Evolutionary conservation across 2,888 invertebrate genomes (phyloP), one percentile per base, ranked within the genome.

Genomic region (Lamproptera curius): DNA sequence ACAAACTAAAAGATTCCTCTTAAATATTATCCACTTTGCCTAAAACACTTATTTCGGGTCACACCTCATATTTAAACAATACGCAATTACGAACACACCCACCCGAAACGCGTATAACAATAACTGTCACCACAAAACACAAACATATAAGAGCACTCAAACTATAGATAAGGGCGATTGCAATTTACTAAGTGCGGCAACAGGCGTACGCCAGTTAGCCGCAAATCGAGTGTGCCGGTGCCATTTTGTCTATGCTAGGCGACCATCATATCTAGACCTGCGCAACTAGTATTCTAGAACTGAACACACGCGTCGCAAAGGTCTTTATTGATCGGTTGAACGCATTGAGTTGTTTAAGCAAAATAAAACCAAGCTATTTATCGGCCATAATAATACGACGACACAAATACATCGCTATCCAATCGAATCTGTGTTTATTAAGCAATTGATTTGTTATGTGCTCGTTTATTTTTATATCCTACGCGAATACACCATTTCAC

Each of bases 301-400:
- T 42, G 39, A 44, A 54, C 52, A 53, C 13, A 6, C 35, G 15
- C 16, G 5, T 10, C 2, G 17, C 36, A 5, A 15, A 52, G 40
- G 9, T 5, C 1, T 43, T 20, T 8, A 28, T 36, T 51, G 51
- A 54, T n/a, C 40, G 47, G 16, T 14, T 34, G 45, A 39, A 23
- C 51, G 51, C 50, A 42, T 44, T 40, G 38, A 38, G 48, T 37
- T 37, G 38, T 33, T 15, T 65, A 62, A 65, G 62, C 59, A 60
- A 56, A 62, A 64, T 65, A 64, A 67, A 67, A 49, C 57, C 47
- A 45, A 39, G 47, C 49, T 53, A 49, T 66, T 70, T 67, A 67
- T 62, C 44, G 48, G n/a, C n/a, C n/a, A n/a, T n/a, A n/a, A n/a
- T n/a, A n/a, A n/a, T n/a, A n/a, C 41, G 42, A 33, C 26, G 23